Conservation (phyloP, 2,797 vertebrate species). For the Acanthornis magna region DNA sequence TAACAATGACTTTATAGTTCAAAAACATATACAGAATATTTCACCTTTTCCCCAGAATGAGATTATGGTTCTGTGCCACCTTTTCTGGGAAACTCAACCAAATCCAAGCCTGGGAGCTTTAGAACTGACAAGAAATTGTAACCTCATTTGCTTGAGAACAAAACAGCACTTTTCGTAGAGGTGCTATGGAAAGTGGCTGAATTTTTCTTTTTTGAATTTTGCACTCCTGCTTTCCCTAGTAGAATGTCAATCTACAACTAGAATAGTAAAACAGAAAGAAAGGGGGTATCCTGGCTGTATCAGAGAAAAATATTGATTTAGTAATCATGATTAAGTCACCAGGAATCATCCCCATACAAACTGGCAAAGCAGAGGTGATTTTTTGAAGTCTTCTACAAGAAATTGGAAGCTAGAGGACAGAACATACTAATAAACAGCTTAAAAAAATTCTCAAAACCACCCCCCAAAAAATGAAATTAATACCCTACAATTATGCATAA, state of each 20-base stretch:
- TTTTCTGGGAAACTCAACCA: neutral
- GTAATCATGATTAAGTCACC: neutral
- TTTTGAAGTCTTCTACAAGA: neutral
- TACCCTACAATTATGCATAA: neutral
- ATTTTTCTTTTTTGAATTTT: neutral
- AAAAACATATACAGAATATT: neutral
- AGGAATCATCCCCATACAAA: neutral
- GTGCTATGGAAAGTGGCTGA: neutral
- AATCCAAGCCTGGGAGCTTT: neutral
- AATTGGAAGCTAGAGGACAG: neutral
- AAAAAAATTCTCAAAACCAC: accelerated
- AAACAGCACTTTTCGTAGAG: neutral
- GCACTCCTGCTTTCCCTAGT: neutral
- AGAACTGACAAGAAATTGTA: neutral
- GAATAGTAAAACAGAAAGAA: neutral
- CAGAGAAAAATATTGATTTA: neutral
- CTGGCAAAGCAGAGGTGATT: neutral
- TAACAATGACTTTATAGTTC: neutral
- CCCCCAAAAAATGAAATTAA: neutral
- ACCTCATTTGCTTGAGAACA: neutral
- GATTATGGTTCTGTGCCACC: neutral
- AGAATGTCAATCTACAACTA: neutral
- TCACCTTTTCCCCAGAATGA: neutral
- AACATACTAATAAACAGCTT: neutral
- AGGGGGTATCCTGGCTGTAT: neutral